Base-by-base conservation (phyloP, 2,888 invertebrate species). In the Apamea crenata region DNA sequence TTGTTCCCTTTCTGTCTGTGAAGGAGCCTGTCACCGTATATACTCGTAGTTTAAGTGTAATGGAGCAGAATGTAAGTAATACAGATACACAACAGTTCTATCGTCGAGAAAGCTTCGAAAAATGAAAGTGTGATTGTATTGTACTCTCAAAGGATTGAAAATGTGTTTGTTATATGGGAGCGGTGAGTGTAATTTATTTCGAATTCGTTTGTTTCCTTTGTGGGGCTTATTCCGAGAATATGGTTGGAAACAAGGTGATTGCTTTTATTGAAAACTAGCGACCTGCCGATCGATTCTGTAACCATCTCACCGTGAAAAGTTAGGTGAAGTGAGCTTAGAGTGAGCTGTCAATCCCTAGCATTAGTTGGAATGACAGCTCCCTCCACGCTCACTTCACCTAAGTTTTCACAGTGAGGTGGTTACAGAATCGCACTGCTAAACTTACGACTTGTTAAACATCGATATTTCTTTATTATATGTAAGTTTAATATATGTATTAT, bases 71-170 rank as follows among this genome's bases (percentile, higher is more conserved):
- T 65, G 59, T 69, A 50, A n/a, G n/a, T n/a, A n/a, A n/a, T n/a
- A n/a, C n/a, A n/a, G n/a, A 29, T 59, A 83, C 71, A 61, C 67
- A 74, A 78, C 73, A 74, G 67, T 75, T 76, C 73, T 63, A 73
- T 74, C 29, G 76, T 32, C 1, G 56, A 67, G 61, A 75, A 84
- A 56, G 59, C 66, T 70, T 59, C n/a, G n/a, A 36, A 32, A 69
- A 74, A 74, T 74, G 56, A 50, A 74, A 72, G 73, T 40, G 50
- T 76, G 63, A 72, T 74, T 67, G 50, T 66, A 66, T 67, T 71
- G 44, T 72, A 53, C 14, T 68, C 78, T 47, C 76, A 74, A 74
- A 71, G 77, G 76, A 79, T 74, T 73, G 67, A 53, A 83, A 77
- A 66, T 63, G 36, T 77, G 44, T 82, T 73, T 80, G 66, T 32